A percentile compares a stretch with the other conserved stretches of the same genome.
phyloP scores from a whole-genome alignment of 2,797 vertebrate species.

The Meda fulgida region DNA sequence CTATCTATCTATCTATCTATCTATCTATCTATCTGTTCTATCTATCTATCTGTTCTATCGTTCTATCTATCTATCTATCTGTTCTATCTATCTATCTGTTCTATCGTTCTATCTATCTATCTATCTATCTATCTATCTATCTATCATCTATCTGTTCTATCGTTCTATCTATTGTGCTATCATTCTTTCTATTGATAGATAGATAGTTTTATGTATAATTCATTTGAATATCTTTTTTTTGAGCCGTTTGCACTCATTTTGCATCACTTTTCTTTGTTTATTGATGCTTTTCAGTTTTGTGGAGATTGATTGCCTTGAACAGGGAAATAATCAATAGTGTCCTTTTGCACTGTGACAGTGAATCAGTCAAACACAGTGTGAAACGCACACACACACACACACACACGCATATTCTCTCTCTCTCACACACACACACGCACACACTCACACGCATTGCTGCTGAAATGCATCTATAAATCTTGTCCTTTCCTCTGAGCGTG shows the following conservation, averaged over 20 bases:
- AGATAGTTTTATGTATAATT: not conserved
- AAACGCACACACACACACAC: not conserved
- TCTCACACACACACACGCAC: not conserved
- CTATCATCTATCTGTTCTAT: too few species aligned
- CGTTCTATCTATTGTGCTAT: not conserved
- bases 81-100: not conserved
- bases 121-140: not conserved
- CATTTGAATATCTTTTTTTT: not conserved
- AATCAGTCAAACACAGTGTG: too few species aligned
- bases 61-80: not conserved
- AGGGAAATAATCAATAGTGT: conserved; percentile 3
- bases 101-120: not conserved
- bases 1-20: too few species aligned
- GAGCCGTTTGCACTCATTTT: not conserved
- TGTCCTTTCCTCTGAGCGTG: conserved; percentile 2
- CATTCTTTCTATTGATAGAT: not conserved
- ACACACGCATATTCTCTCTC: not conserved
- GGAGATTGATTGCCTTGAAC: not conserved
- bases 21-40: too few species aligned
- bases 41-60: not conserved
- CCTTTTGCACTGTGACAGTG: not conserved
- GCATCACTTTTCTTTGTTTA: not conserved
- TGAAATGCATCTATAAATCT: conserved; percentile 24
- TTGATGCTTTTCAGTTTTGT: not conserved
- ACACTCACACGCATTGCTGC: not conserved